Percentiles rank a stretch among this genome's conserved stretches.
phyloP scores from a whole-genome alignment of 2,888 invertebrate species.

The Watsonalla binaria region DNA sequence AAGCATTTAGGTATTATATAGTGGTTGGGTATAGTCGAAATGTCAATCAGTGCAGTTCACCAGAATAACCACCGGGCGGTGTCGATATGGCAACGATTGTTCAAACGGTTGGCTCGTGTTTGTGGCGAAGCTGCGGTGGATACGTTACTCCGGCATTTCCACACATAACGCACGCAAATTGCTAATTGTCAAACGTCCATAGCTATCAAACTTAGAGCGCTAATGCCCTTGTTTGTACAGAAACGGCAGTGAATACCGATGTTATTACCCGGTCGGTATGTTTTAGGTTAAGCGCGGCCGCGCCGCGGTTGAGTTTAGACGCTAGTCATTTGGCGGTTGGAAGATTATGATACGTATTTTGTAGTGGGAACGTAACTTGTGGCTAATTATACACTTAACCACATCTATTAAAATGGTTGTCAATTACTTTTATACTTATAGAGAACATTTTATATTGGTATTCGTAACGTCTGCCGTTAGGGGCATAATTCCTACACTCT shows the following conservation, averaged over 20 bases:
- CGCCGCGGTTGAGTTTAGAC: slow-evolving; percentile 25
- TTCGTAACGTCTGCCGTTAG: no score
- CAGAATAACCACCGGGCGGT: slow-evolving; percentile 36
- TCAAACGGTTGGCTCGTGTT: slow-evolving; percentile 53
- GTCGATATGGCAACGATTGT: slow-evolving; percentile 55
- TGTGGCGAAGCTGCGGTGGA: slow-evolving; percentile 53
- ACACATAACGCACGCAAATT: slow-evolving; percentile 24
- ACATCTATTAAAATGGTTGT: neutral
- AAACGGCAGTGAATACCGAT: slow-evolving; percentile 13
- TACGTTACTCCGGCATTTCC: slow-evolving; percentile 54
- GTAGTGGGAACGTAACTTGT: neutral
- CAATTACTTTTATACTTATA: neutral
- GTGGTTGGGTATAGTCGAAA: slow-evolving; percentile 5
- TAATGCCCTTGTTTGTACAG: slow-evolving; percentile 2
- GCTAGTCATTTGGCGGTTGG: slow-evolving; percentile 21
- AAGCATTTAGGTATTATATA: slow-evolving; percentile 2
- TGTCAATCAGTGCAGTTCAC: slow-evolving; percentile 31
- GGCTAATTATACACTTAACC: neutral
- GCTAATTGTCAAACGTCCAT: slow-evolving; percentile 20
- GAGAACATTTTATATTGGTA: no score
- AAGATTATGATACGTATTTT: slow-evolving; percentile 1
- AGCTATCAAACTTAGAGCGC: slow-evolving; percentile 9
- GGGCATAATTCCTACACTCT: no score
- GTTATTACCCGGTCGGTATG: slow-evolving; percentile 9
- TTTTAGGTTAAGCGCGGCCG: slow-evolving; percentile 18